Evolutionary conservation across 2,888 invertebrate species (phyloP).

Genomic region (Ctenicera cuprea): DNA sequence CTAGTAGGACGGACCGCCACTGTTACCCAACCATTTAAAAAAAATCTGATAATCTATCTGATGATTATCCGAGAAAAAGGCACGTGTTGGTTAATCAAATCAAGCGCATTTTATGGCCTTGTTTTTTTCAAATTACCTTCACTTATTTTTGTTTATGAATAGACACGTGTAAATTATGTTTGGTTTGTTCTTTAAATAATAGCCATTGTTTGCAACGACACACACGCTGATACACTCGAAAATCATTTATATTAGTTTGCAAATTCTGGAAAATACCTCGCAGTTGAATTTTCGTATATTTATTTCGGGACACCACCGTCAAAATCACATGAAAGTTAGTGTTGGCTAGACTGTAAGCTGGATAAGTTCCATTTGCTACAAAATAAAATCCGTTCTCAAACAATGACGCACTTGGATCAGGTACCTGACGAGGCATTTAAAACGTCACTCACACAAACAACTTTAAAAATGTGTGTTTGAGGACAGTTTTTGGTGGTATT

Average conservation of each 20-base stretch:
- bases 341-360: constrained; percentile 27
- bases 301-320: constrained; percentile 20
- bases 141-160: constrained; percentile 7
- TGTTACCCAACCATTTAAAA: too few relatives aligned
- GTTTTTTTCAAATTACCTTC: constrained; percentile 5
- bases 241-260: not conserved
- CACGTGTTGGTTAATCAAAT: constrained; percentile 14
- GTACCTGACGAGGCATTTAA: constrained; percentile 21
- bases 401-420: constrained; percentile 31
- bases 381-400: constrained; percentile 17
- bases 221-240: not conserved
- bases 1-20: too few relatives aligned
- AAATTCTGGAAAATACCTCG: not conserved
- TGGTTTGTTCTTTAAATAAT: constrained; percentile 3
- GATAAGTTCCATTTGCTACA: constrained; percentile 36
- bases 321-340: constrained; percentile 37
- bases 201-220: not conserved
- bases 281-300: not conserved
- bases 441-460: constrained; percentile 30
- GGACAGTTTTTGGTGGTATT: constrained; percentile 4
- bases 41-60: too few relatives aligned
- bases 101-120: constrained; percentile 1
- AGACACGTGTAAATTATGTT: constrained; percentile 21
- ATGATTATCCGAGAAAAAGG: not conserved
- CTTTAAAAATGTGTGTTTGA: constrained; percentile 8